Evolutionary conservation across 2,797 vertebrate species (phyloP).

Genomic region (Pangasius djambal): DNA sequence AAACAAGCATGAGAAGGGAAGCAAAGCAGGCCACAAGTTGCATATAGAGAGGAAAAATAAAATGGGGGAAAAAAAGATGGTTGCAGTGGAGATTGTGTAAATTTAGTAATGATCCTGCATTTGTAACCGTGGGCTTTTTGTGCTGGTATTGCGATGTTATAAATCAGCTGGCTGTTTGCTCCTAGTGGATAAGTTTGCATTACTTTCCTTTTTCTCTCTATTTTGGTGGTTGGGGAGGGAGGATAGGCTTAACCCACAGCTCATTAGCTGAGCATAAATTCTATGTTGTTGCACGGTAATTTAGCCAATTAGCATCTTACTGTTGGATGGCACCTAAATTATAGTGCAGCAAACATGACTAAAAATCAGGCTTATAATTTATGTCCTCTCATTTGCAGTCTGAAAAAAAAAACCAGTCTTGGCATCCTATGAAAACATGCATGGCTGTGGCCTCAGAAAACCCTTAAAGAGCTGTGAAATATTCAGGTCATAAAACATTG

Average conservation of each 20-base stretch:
- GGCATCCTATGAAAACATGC: constrained; percentile 76
- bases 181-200: constrained; percentile 11
- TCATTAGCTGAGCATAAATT: constrained; percentile 84
- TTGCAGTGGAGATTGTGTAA: background rate
- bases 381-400: constrained; percentile 90
- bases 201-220: constrained; percentile 20
- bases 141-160: background rate
- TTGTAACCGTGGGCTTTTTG: background rate
- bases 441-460: constrained; percentile 80
- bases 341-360: constrained; percentile 80
- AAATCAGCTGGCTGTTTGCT: constrained; percentile 23
- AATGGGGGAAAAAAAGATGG: background rate
- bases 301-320: constrained; percentile 89
- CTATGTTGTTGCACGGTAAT: constrained; percentile 79
- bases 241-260: constrained; percentile 48
- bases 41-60: background rate
- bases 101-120: constrained; percentile 9
- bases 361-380: constrained; percentile 83
- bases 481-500: constrained; percentile 76
- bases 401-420: constrained; percentile 67
- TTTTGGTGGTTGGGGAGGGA: constrained; percentile 26
- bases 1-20: background rate
- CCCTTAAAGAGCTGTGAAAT: constrained; percentile 77
- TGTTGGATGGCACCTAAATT: constrained; percentile 81
- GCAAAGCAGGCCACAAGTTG: background rate